Evolutionary conservation across 2,113 vertebrate species (phyloP).

Genomic region (Gobio gobio): DNA sequence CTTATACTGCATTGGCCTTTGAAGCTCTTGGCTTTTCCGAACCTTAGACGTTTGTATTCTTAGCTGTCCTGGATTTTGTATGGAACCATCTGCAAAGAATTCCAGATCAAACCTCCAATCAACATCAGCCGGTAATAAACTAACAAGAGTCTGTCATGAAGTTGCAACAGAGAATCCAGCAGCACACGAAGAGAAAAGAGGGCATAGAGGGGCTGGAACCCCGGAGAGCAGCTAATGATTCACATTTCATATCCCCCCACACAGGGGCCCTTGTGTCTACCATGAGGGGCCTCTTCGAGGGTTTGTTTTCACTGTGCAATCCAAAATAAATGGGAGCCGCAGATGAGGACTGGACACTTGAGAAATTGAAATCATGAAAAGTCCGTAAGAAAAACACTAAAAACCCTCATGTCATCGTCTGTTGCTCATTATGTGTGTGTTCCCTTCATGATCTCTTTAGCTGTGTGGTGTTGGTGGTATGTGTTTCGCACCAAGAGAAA

Average conservation of each 20-base stretch:
- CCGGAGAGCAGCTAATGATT: slow-evolving; percentile 72
- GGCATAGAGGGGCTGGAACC: slow-evolving; percentile 67
- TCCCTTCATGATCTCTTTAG: background rate
- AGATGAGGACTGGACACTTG: slow-evolving; percentile 37
- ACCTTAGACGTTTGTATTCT: slow-evolving; percentile 14
- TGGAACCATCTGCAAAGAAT: slow-evolving; percentile 29
- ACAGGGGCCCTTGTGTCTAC: slow-evolving; percentile 62
- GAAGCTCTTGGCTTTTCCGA: background rate
- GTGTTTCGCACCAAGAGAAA: slow-evolving; percentile 1
- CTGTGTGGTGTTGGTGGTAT: background rate
- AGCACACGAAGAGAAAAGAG: slow-evolving; percentile 51
- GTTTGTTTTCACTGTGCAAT: slow-evolving; percentile 35
- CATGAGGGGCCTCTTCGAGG: slow-evolving; percentile 58
- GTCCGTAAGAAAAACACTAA: background rate
- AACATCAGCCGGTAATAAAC: slow-evolving; percentile 60
- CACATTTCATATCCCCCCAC: slow-evolving; percentile 66
- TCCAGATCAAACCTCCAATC: slow-evolving; percentile 26
- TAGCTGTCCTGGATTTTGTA: slow-evolving; percentile 17
- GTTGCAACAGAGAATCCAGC: slow-evolving; percentile 32
- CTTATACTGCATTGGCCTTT: background rate
- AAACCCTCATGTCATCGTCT: background rate
- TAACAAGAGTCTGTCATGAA: slow-evolving; percentile 63
- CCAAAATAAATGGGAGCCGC: slow-evolving; percentile 30
- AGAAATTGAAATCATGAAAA: slow-evolving; percentile 20
- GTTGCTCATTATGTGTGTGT: background rate